Evolutionary conservation across 2,888 invertebrate species (phyloP).

Genomic region (Pelosia muscerda): DNA sequence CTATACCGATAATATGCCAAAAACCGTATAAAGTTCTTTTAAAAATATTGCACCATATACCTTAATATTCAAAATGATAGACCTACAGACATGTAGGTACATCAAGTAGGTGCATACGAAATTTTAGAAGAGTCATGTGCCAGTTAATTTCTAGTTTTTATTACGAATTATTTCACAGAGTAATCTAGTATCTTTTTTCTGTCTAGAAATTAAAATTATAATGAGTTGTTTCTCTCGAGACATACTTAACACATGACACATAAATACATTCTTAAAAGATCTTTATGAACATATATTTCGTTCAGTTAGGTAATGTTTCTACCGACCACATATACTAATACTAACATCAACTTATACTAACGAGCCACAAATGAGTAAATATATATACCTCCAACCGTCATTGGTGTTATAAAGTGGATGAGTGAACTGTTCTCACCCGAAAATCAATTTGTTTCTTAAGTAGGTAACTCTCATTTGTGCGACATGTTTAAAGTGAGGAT

Average conservation of each 20-base stretch:
- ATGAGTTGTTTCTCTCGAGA: not conserved
- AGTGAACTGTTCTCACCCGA: slow-evolving; percentile 52
- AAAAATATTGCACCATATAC: slow-evolving; percentile 35
- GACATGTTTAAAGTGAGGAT: slow-evolving; percentile 31
- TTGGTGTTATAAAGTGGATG: slow-evolving; percentile 71
- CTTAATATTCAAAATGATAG: not conserved
- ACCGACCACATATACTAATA: slow-evolving; percentile 81
- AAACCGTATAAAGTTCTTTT: slow-evolving; percentile 51
- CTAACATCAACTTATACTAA: slow-evolving; percentile 80
- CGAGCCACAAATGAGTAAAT: slow-evolving; percentile 58
- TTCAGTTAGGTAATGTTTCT: slow-evolving; percentile 64
- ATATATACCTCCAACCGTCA: slow-evolving; percentile 62
- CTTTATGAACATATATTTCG: slow-evolving; percentile 38
- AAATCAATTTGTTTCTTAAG: slow-evolving; percentile 43
- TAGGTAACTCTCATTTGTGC: slow-evolving; percentile 55
- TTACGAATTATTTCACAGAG: not conserved
- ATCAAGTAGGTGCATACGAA: not conserved
- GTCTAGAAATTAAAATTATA: not conserved
- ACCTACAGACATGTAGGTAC: not conserved
- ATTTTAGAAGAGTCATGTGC: not conserved
- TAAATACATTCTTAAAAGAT: slow-evolving; percentile 39
- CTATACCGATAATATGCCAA: slow-evolving; percentile 66
- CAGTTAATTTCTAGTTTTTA: not conserved
- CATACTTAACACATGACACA: not conserved
- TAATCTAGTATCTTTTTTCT: not conserved